These are phyloP conservation scores for Suncus etruscus DNA, from an alignment of 2,113 vertebrate species.

Conservation along the genomic window DNA sequence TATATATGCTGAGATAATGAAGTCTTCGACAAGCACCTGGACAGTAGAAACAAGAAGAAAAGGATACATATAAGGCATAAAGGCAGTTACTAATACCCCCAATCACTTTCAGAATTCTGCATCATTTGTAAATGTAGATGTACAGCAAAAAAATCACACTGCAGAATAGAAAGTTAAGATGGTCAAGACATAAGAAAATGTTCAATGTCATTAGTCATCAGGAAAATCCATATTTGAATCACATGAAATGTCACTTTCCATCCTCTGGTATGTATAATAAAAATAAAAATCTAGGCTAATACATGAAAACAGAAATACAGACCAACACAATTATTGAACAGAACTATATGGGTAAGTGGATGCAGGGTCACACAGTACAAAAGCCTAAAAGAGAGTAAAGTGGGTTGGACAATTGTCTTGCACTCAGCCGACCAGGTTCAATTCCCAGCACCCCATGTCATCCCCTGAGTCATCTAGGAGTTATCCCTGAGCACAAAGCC, in stretches of 20 bases:
- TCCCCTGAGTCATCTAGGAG: too few relatives aligned
- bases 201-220: neutral
- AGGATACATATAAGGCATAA: neutral
- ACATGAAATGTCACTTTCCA: neutral
- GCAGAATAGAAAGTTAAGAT: neutral
- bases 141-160: neutral
- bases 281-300: neutral
- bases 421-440: too few relatives aligned
- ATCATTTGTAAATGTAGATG: neutral
- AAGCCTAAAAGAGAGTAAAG: too few relatives aligned
- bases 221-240: slow-evolving; percentile 25
- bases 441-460: too few relatives aligned
- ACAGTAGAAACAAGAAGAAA: neutral
- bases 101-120: neutral
- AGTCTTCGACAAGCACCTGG: neutral
- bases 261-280: neutral
- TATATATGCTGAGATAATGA: neutral
- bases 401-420: too few relatives aligned
- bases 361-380: neutral
- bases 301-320: neutral
- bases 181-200: neutral
- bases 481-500: neutral
- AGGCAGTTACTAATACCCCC: too few relatives aligned
- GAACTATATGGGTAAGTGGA: neutral
- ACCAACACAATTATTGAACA: neutral